Conservation (phyloP, 2,888 invertebrate species). For the Argyra leucocephala region DNA sequence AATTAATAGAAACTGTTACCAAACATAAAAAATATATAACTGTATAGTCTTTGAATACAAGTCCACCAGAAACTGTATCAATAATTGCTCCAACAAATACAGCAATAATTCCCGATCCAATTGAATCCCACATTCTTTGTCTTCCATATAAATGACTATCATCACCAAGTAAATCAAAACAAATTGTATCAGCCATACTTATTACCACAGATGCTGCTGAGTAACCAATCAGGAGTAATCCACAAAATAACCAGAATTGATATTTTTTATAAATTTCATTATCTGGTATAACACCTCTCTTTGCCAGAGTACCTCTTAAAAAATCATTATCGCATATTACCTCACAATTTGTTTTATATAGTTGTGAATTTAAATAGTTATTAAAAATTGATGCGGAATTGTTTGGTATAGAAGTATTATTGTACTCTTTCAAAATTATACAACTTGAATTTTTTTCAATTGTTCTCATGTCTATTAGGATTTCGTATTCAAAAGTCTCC, state of each 20-base stretch:
- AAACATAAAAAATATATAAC: conserved; percentile 29
- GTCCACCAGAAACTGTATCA: conserved; percentile 54
- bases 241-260: conserved; percentile 65
- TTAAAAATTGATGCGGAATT: neutral
- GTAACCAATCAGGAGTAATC: conserved; percentile 64
- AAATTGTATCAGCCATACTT: conserved; percentile 73
- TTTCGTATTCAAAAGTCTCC: conserved; percentile 35
- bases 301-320: conserved; percentile 18
- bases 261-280: conserved; percentile 36
- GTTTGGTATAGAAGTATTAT: neutral
- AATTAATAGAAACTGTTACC: neutral
- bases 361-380: neutral
- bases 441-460: conserved; percentile 37
- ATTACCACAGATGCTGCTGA: conserved; percentile 69
- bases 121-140: conserved; percentile 72
- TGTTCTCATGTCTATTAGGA: conserved; percentile 37
- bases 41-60: conserved; percentile 56
- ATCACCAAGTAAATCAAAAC: conserved; percentile 65
- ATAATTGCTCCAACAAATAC: conserved; percentile 63
- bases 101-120: conserved; percentile 69
- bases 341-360: conserved; percentile 18
- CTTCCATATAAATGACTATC: conserved; percentile 61
- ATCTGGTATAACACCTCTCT: conserved; percentile 12
- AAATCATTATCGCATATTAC: conserved; percentile 18
- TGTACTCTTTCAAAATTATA: neutral